Percentiles rank a stretch among this genome's conserved stretches.
phyloP scores from a whole-genome alignment of 2,888 invertebrate genomes.

The Chrysolina oricalcia region DNA sequence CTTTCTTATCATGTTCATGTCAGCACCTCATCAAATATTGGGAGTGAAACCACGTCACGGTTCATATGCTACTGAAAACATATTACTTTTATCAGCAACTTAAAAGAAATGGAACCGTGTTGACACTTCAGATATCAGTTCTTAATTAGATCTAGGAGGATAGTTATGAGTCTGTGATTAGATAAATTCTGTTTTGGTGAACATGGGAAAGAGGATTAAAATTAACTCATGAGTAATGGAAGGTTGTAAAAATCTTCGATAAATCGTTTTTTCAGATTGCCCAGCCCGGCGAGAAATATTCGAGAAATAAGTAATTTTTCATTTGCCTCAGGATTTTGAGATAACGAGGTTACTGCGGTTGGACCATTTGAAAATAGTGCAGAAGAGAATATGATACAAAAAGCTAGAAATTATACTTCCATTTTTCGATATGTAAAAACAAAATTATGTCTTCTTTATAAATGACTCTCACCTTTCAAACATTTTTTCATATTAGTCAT shows the following conservation, averaged over 20 bases:
- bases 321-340: no score
- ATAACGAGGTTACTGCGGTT: no score
- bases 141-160: constrained; percentile 12
- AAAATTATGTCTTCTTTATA: no score
- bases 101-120: constrained; percentile 11
- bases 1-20: background rate
- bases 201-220: constrained; percentile 2
- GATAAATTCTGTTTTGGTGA: constrained; percentile 1
- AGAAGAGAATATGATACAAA: no score
- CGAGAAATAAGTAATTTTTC: constrained; percentile 1
- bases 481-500: no score
- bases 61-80: constrained; percentile 15
- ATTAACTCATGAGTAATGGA: background rate
- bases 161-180: constrained; percentile 12
- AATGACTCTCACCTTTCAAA: no score
- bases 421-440: no score
- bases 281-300: no score
- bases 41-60: background rate
- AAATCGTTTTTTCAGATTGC: background rate
- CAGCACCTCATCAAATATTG: constrained; percentile 13
- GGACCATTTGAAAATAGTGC: no score
- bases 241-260: background rate
- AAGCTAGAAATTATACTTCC: no score
- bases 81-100: constrained; percentile 15
- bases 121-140: constrained; percentile 15